Percentiles rank a stretch among this genome's conserved stretches.
Evolutionary conservation across 2,888 invertebrate genomes (phyloP).

Genomic region (Machimus rusticus): DNA sequence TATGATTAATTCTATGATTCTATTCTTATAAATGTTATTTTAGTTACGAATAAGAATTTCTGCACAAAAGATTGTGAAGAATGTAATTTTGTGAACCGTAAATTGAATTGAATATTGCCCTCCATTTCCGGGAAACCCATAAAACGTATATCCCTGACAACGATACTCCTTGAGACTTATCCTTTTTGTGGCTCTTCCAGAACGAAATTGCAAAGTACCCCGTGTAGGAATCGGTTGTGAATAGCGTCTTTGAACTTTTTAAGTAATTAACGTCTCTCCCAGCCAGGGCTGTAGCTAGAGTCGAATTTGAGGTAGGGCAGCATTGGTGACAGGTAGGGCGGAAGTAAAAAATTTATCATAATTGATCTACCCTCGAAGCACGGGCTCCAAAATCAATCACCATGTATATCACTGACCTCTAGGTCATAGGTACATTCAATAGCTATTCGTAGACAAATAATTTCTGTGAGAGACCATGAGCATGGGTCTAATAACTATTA

Average conservation of each 20-base stretch:
- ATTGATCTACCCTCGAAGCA: too few species aligned
- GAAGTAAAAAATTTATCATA: too few species aligned
- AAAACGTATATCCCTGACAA: neutral
- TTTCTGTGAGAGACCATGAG: too few species aligned
- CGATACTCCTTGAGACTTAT: neutral
- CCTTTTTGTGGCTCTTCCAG: neutral
- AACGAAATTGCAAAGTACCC: neutral
- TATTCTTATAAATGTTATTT: neutral
- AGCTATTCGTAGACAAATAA: too few species aligned
- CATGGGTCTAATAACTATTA: too few species aligned
- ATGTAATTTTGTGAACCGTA: neutral
- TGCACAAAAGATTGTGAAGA: neutral
- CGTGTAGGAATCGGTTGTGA: neutral
- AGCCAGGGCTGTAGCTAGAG: too few species aligned
- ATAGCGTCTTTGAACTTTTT: neutral
- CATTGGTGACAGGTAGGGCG: too few species aligned
- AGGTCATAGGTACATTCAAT: too few species aligned
- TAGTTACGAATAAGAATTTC: neutral
- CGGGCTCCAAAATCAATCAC: too few species aligned
- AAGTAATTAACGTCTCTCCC: neutral
- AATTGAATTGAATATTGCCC: neutral
- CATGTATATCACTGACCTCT: too few species aligned
- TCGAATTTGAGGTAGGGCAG: too few species aligned
- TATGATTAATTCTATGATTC: too few species aligned
- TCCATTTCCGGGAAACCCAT: neutral